Evolutionary conservation across 2,113 vertebrate genomes (phyloP).

Genomic region (Poecilia latipinna): DNA sequence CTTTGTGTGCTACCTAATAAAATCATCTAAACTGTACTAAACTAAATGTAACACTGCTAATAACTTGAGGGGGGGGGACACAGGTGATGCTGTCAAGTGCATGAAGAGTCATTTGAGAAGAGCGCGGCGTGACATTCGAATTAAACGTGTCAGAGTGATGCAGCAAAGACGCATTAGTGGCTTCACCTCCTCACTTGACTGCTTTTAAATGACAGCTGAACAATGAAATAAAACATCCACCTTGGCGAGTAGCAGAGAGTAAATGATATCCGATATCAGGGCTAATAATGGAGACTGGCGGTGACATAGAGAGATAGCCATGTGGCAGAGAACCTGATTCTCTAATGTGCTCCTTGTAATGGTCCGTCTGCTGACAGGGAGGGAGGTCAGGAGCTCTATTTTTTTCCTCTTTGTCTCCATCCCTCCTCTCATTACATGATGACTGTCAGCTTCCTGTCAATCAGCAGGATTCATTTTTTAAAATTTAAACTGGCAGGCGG

Average conservation of each 20-base stretch:
- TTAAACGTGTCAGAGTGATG: slow-evolving; percentile 21
- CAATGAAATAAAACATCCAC: slow-evolving; percentile 20
- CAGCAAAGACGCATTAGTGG: slow-evolving; percentile 20
- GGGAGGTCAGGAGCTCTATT: slow-evolving; percentile 22
- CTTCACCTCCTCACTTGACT: slow-evolving; percentile 13
- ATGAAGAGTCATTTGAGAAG: slow-evolving; percentile 36
- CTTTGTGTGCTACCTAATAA: slow-evolving; percentile 21
- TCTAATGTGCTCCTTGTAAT: slow-evolving; percentile 48
- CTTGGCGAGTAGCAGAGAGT: slow-evolving; percentile 21
- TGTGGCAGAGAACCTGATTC: slow-evolving; percentile 40
- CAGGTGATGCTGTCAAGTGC: slow-evolving; percentile 5
- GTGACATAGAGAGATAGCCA: slow-evolving; percentile 28
- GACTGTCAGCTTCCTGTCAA: slow-evolving; percentile 38
- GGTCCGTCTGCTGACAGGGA: slow-evolving; percentile 37
- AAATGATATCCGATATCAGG: slow-evolving; percentile 32
- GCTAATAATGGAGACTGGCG: slow-evolving; percentile 29
- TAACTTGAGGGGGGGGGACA: slow-evolving; percentile 31
- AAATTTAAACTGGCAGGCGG: slow-evolving; percentile 14
- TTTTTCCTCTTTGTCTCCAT: slow-evolving; percentile 33
- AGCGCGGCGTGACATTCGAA: slow-evolving; percentile 44
- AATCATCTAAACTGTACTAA: slow-evolving; percentile 35
- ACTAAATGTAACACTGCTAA: slow-evolving; percentile 32
- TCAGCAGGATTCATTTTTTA: slow-evolving; percentile 12
- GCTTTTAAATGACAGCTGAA: slow-evolving; percentile 16
- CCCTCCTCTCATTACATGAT: slow-evolving; percentile 58